phyloP scores from a whole-genome alignment of 2,888 invertebrate genomes.

The Cecidostiba fungosa region DNA sequence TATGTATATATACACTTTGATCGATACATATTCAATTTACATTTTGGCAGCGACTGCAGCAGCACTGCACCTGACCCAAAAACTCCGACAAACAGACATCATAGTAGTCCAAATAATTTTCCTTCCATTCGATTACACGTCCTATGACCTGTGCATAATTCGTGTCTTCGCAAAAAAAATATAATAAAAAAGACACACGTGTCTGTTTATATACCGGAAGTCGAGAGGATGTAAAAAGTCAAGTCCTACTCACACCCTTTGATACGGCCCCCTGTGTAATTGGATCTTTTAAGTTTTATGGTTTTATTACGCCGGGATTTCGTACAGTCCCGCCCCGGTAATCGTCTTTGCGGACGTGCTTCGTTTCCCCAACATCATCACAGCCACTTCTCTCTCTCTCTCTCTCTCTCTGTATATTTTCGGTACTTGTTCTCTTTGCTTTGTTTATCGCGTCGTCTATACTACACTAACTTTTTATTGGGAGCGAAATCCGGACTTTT shows the following conservation, averaged over 20 bases:
- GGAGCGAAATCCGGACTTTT: neutral
- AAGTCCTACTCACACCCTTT: neutral
- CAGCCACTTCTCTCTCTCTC: too few species aligned
- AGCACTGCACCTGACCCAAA: neutral
- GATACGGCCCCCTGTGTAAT: conserved; percentile 20
- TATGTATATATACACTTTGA: neutral
- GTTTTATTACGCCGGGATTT: conserved; percentile 42
- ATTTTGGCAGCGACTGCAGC: neutral
- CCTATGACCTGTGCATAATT: neutral
- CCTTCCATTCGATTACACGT: neutral
- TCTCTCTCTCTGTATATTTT: neutral
- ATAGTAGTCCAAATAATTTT: neutral
- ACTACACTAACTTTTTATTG: neutral
- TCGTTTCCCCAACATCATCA: neutral
- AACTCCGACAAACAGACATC: neutral
- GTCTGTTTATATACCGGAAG: neutral
- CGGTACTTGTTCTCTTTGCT: neutral
- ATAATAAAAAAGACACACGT: neutral
- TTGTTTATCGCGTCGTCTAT: neutral
- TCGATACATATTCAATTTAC: neutral
- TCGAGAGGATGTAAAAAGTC: neutral
- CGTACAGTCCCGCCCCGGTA: neutral
- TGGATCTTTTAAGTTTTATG: conserved; percentile 51
- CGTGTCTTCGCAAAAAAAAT: neutral
- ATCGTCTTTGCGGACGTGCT: neutral